These are phyloP conservation scores for Steinernema feltiae DNA, from an alignment of 1,140 invertebrate genomes.

Conservation along the genomic window DNA sequence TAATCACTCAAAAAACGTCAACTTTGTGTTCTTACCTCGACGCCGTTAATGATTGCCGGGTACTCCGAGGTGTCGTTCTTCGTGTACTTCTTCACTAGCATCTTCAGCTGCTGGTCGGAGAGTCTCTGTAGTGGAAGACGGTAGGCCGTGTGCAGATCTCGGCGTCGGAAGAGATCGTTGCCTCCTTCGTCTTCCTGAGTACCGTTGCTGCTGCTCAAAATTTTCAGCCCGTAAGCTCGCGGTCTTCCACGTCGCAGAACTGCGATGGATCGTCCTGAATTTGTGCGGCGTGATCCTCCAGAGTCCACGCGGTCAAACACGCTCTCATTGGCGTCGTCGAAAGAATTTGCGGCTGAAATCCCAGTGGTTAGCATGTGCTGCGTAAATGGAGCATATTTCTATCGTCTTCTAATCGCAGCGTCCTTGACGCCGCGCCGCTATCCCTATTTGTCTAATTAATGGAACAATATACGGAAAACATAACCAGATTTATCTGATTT, in stretches of 20 bases:
- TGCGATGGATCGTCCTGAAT: background rate
- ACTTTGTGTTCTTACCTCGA: background rate
- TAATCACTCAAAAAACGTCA: background rate
- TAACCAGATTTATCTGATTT: background rate
- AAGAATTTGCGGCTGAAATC: background rate
- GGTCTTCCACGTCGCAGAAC: background rate
- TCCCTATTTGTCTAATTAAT: background rate
- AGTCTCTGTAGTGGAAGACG: slow-evolving; percentile 29
- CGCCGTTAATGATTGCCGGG: background rate
- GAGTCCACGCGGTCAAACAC: background rate
- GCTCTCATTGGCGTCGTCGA: background rate
- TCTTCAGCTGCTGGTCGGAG: slow-evolving; percentile 24
- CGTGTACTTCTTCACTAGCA: slow-evolving; percentile 26
- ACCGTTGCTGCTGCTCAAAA: background rate
- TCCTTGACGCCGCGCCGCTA: background rate
- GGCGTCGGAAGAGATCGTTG: background rate
- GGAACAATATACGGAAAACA: background rate
- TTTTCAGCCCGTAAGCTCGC: background rate
- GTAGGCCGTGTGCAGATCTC: slow-evolving; percentile 30
- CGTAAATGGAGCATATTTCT: background rate
- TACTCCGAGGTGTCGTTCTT: slow-evolving; percentile 12
- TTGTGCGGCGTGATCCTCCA: background rate
- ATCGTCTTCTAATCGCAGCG: background rate
- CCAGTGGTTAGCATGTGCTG: background rate
- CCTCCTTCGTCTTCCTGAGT: background rate